Conservation (phyloP, 2,797 vertebrate genomes). For the Spheniscus humboldti region DNA sequence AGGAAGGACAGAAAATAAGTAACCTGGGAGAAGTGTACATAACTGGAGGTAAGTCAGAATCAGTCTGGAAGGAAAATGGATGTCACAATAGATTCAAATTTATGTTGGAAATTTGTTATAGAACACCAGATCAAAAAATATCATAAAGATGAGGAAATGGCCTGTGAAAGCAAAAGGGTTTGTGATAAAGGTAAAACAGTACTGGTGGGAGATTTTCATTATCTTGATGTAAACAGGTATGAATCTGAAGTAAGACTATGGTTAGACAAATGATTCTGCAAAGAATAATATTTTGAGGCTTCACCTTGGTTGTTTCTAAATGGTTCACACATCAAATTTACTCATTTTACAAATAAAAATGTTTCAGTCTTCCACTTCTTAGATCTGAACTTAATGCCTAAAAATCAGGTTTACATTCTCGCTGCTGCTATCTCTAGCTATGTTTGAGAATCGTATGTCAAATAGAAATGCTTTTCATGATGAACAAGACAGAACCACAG, state of each 20-base stretch:
- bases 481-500: background rate
- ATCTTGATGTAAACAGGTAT: background rate
- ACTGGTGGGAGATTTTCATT: conserved; percentile 26
- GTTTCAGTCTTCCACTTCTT: background rate
- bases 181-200: background rate
- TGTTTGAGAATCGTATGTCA: background rate
- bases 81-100: conserved; percentile 22
- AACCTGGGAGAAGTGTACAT: background rate
- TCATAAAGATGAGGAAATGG: conserved; percentile 13
- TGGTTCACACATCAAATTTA: background rate
- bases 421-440: background rate
- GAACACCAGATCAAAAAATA: background rate
- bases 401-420: background rate
- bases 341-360: background rate
- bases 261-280: background rate
- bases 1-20: background rate
- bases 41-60: background rate
- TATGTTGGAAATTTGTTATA: conserved; percentile 21
- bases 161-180: conserved; percentile 11
- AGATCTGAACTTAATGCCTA: background rate
- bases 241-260: background rate
- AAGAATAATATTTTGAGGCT: background rate
- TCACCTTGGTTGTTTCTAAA: background rate
- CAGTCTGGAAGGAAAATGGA: conserved; percentile 36
- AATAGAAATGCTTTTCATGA: background rate